Evolutionary conservation across 2,113 vertebrate genomes (phyloP).

Genomic region (Theropithecus gelada): DNA sequence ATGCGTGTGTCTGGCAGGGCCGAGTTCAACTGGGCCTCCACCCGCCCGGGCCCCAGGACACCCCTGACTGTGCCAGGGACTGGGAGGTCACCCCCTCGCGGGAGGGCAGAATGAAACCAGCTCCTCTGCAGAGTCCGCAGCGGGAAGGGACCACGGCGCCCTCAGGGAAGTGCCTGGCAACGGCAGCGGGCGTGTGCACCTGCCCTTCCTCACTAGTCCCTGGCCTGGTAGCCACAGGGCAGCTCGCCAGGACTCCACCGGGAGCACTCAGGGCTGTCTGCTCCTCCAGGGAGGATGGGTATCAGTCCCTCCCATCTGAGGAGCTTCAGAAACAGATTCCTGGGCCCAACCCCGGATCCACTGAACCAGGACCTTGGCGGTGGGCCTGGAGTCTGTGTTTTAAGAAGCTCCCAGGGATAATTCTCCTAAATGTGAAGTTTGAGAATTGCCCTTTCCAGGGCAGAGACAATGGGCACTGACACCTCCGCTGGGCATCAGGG

Average conservation of each 20-base stretch:
- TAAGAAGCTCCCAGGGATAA: neutral
- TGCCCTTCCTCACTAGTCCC: neutral
- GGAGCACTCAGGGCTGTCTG: neutral
- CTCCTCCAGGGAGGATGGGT: fast-evolving
- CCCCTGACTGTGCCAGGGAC: too few species aligned
- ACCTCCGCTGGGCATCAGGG: neutral
- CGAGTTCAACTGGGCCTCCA: neutral
- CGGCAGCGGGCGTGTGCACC: too few species aligned
- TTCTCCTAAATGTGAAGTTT: neutral
- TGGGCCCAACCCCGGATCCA: neutral
- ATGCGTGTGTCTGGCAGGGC: neutral
- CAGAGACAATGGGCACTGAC: neutral
- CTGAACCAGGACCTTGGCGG: neutral
- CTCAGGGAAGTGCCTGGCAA: neutral
- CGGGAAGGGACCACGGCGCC: neutral
- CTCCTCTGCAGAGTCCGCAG: neutral
- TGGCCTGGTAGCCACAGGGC: neutral
- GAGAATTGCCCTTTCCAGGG: neutral
- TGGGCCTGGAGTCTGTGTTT: neutral
- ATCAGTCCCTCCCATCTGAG: neutral
- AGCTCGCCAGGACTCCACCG: neutral
- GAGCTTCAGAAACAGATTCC: neutral
- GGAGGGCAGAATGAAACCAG: neutral
- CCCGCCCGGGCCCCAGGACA: neutral
- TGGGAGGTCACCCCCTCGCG: neutral